These are phyloP conservation scores for Pempheris klunzingeri DNA, from an alignment of 2,797 vertebrate species.

Conservation along the genomic window DNA sequence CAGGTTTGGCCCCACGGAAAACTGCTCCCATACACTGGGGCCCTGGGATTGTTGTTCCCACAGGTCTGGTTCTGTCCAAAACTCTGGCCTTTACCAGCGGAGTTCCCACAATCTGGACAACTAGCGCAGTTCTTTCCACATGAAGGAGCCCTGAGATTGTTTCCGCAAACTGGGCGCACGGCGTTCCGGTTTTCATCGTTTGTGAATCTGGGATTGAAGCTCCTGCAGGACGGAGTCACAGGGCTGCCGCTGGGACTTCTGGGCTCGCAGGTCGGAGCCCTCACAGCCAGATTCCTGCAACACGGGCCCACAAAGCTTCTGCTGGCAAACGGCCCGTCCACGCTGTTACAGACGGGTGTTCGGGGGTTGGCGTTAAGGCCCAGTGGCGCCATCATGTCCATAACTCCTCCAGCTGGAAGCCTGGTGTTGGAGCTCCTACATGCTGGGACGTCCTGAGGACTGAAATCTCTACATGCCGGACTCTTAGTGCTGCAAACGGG, in stretches of 20 bases:
- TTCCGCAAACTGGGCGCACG: background rate
- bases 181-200: constrained; percentile 17
- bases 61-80: constrained; percentile 21
- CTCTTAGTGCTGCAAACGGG: constrained; percentile 12
- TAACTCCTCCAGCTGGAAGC: background rate
- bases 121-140: constrained; percentile 19
- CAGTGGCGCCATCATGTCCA: background rate
- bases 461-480: constrained; percentile 4
- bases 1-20: constrained; percentile 10
- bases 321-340: background rate
- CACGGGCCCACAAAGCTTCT: constrained; percentile 33
- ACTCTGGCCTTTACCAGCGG: background rate
- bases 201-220: constrained; percentile 12
- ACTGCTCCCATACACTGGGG: constrained; percentile 1
- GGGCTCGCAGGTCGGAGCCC: constrained; percentile 25
- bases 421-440: constrained; percentile 25
- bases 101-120: constrained; percentile 18
- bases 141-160: constrained; percentile 9
- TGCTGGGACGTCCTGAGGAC: constrained; percentile 9
- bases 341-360: background rate
- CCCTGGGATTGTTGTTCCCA: constrained; percentile 4
- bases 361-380: constrained; percentile 7
- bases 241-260: constrained; percentile 8
- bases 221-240: constrained; percentile 9
- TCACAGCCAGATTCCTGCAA: constrained; percentile 40